Evolutionary conservation across 2,113 vertebrate species (phyloP).

Genomic region (Mesembrinibis cayennensis): DNA sequence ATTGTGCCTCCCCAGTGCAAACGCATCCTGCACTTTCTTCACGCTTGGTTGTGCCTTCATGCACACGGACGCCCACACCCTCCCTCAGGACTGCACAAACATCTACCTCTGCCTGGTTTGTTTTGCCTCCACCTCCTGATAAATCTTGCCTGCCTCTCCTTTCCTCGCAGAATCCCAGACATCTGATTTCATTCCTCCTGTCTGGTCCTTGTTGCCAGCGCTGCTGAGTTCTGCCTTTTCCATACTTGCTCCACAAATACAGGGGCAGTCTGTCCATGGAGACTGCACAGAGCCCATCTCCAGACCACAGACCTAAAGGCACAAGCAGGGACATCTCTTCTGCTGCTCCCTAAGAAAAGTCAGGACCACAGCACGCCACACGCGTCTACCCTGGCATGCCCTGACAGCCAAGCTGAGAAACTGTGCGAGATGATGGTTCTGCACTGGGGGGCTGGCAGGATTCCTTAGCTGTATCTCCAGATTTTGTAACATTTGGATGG

Average conservation of each 20-base stretch:
- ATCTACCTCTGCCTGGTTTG: not conserved
- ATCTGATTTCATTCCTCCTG: not conserved
- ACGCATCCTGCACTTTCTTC: not conserved
- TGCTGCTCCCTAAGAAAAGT: not conserved
- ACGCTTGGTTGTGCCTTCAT: not conserved
- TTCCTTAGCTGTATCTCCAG: not conserved
- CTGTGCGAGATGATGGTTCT: not conserved
- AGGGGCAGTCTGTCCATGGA: not conserved
- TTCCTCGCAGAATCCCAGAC: not conserved
- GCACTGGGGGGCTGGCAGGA: not conserved
- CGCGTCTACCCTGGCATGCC: not conserved
- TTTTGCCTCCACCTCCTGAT: not conserved
- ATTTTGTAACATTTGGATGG: not conserved
- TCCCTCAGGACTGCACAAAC: not conserved
- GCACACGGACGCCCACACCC: accelerated
- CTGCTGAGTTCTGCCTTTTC: not conserved
- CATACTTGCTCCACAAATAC: not conserved
- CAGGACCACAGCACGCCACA: not conserved
- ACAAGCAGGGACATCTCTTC: not conserved
- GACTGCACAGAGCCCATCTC: not conserved
- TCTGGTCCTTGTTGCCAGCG: not conserved
- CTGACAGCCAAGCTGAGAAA: not conserved
- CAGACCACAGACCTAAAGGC: not conserved
- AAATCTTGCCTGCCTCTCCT: not conserved
- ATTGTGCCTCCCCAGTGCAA: not conserved